These are phyloP conservation scores for Oscheius sp. DNA, from an alignment of 2,888 invertebrate genomes.

Conservation along the genomic window DNA sequence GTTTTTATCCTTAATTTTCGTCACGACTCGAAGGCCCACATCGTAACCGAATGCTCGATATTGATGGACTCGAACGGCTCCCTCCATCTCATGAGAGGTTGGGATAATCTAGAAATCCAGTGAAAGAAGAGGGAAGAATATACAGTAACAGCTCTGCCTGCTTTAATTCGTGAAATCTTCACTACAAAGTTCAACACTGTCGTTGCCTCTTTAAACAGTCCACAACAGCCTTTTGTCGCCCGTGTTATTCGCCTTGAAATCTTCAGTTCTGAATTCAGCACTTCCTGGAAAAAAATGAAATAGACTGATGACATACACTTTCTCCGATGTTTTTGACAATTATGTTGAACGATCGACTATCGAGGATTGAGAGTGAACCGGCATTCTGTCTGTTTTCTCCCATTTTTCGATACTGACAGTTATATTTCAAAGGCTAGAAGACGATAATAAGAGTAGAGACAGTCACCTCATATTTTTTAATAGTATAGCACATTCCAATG, in stretches of 20 bases:
- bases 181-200: not conserved
- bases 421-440: not conserved
- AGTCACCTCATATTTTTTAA: slow-evolving; percentile 8
- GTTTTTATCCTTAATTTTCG: not conserved
- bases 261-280: not conserved
- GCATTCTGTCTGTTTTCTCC: not conserved
- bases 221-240: not conserved
- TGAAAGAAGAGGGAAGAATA: not conserved
- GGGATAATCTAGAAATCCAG: slow-evolving; percentile 8
- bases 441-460: not conserved
- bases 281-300: not conserved
- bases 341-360: not conserved
- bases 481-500: not conserved
- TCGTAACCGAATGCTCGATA: not conserved
- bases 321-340: not conserved
- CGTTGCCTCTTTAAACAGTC: not conserved
- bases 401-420: not conserved
- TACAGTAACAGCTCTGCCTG: not conserved
- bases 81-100: not conserved
- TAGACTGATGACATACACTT: not conserved
- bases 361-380: not conserved
- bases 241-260: not conserved
- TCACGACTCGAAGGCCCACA: not conserved
- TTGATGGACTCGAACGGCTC: not conserved
- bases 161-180: not conserved